Evolutionary conservation across 2,888 invertebrate genomes (phyloP).

Genomic region (Dendrolimus pini): DNA sequence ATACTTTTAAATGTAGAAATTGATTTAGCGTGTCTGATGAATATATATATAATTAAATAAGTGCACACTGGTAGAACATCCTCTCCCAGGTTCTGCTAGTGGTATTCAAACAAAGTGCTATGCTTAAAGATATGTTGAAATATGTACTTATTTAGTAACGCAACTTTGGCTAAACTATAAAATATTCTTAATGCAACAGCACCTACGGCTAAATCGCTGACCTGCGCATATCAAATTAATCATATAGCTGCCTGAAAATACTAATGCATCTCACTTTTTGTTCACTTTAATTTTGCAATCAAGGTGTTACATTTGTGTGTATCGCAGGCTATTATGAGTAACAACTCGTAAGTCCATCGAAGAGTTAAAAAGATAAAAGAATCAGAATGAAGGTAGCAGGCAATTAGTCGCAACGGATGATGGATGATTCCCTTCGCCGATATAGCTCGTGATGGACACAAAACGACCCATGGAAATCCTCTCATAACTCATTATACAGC

Average conservation of each 20-base stretch:
- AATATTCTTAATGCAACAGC: too few relatives aligned
- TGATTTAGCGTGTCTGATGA: too few relatives aligned
- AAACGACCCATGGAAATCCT: constrained; percentile 50
- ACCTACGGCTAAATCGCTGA: too few relatives aligned
- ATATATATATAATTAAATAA: too few relatives aligned
- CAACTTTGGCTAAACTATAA: too few relatives aligned
- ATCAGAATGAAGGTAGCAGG: constrained; percentile 67
- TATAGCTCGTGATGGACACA: constrained; percentile 52
- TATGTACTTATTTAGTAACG: too few relatives aligned
- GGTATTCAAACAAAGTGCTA: too few relatives aligned
- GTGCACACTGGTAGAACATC: too few relatives aligned
- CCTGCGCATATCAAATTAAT: too few relatives aligned
- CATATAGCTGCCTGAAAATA: constrained; percentile 5
- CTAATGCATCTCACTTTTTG: constrained; percentile 40
- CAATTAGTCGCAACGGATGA: constrained; percentile 70
- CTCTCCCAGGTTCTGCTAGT: too few relatives aligned
- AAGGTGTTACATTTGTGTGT: constrained; percentile 29
- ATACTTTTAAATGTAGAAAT: too few relatives aligned
- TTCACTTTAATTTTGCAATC: constrained; percentile 50
- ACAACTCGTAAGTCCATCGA: constrained; percentile 49
- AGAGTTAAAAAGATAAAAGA: constrained; percentile 70
- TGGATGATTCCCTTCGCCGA: constrained; percentile 63
- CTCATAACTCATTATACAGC: constrained; percentile 70
- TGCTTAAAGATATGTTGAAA: too few relatives aligned
- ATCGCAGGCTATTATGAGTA: constrained; percentile 58